A percentile compares a stretch with the other conserved stretches of the same genome.
phyloP scores from a whole-genome alignment of 2,113 vertebrate species.

The Brachirus orientalis region DNA sequence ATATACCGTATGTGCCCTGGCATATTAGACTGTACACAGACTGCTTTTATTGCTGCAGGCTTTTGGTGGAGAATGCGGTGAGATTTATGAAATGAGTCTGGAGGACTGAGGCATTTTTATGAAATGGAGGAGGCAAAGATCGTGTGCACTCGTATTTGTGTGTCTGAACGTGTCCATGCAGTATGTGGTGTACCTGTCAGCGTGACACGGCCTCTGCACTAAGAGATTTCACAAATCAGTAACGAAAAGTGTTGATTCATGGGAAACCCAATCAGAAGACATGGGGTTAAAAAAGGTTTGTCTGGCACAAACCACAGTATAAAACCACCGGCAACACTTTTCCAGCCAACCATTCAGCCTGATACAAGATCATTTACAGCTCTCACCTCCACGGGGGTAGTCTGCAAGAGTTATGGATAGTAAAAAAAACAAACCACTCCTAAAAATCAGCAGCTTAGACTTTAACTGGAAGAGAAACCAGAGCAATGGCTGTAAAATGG shows the following conservation, averaged over 20 bases:
- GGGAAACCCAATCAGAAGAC: constrained; percentile 32
- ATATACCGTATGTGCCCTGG: constrained; percentile 48
- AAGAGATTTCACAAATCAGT: too few relatives aligned
- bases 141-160: constrained; percentile 17
- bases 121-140: constrained; percentile 15
- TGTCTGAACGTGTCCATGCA: background rate
- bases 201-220: background rate
- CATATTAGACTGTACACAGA: constrained; percentile 50
- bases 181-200: constrained; percentile 10
- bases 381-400: constrained; percentile 52
- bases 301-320: constrained; percentile 52
- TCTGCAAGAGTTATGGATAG: constrained; percentile 25
- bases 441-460: constrained; percentile 32
- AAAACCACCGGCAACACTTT: constrained; percentile 46
- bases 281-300: constrained; percentile 26
- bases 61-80: constrained; percentile 43
- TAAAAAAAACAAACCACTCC: constrained; percentile 50
- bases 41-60: constrained; percentile 51
- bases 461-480: constrained; percentile 54
- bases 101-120: constrained; percentile 25
- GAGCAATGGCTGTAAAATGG: constrained; percentile 59
- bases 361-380: constrained; percentile 47
- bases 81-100: constrained; percentile 51
- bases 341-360: constrained; percentile 36
- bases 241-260: too few relatives aligned